phyloP scores from a whole-genome alignment of 2,797 vertebrate species.

The Euthynnus affinis region DNA sequence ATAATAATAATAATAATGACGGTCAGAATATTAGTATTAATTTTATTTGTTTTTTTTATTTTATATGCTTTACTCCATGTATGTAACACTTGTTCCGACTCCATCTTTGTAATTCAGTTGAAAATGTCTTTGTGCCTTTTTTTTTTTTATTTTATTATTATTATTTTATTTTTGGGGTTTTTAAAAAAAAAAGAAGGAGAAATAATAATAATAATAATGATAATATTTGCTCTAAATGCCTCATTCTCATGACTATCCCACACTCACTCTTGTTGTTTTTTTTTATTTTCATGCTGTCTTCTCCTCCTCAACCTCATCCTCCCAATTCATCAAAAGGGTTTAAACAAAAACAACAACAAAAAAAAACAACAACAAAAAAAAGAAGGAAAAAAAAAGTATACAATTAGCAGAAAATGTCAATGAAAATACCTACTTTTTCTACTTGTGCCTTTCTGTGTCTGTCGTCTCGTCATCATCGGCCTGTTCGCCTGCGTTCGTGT shows the following conservation, averaged over 20 bases:
- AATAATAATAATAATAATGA: neutral
- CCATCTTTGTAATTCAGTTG: slow-evolving; percentile 69
- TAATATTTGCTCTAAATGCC: slow-evolving; percentile 39
- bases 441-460: slow-evolving; percentile 84
- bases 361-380: no score
- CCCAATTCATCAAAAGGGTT: slow-evolving; percentile 59
- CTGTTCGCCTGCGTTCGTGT: slow-evolving; percentile 50
- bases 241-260: slow-evolving; percentile 44
- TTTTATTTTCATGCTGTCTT: slow-evolving; percentile 37
- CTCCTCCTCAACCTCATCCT: slow-evolving; percentile 58
- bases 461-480: slow-evolving; percentile 59
- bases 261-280: no score
- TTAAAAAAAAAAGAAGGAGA: slow-evolving; percentile 48
- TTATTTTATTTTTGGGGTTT: slow-evolving; percentile 57
- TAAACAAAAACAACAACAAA: no score
- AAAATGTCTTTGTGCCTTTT: slow-evolving; percentile 82
- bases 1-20: slow-evolving; percentile 61
- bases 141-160: no score
- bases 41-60: slow-evolving; percentile 80
- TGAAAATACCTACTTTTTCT: slow-evolving; percentile 74
- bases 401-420: slow-evolving; percentile 53
- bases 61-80: slow-evolving; percentile 72
- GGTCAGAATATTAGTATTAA: slow-evolving; percentile 81
- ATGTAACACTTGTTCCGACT: slow-evolving; percentile 72
- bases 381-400: slow-evolving; percentile 12